These are phyloP conservation scores for Campoletis raptor DNA, from an alignment of 2,888 invertebrate genomes.

Conservation along the genomic window DNA sequence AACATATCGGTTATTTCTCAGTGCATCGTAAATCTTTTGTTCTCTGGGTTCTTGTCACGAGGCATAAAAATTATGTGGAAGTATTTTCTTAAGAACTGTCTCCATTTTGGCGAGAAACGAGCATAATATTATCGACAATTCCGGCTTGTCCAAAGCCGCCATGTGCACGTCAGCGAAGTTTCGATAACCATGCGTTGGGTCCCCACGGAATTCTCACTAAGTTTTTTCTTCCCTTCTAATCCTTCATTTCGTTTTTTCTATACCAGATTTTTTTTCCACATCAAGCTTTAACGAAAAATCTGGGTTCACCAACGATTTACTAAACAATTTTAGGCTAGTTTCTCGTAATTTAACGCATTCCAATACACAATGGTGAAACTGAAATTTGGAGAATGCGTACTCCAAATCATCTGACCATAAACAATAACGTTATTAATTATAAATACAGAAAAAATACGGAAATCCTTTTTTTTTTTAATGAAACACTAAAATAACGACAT, in stretches of 20 bases:
- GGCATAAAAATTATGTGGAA: neutral
- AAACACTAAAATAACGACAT: neutral
- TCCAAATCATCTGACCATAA: neutral
- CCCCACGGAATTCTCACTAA: neutral
- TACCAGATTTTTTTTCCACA: neutral
- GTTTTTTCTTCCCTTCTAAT: neutral
- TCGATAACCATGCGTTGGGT: neutral
- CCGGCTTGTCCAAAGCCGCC: conserved; percentile 68
- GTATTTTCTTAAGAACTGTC: neutral
- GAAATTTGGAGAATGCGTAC: neutral
- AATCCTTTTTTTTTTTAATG: neutral
- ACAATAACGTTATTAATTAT: neutral
- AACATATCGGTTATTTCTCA: conserved; percentile 24
- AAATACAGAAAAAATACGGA: no score
- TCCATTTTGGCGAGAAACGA: neutral
- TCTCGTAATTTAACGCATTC: neutral
- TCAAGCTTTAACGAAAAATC: neutral
- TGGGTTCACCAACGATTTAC: neutral
- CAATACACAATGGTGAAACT: neutral
- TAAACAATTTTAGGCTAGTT: conserved; percentile 1
- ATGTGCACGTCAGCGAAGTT: conserved; percentile 72
- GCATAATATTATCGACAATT: neutral
- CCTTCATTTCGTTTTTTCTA: neutral
- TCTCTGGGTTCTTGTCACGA: neutral
- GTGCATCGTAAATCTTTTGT: neutral